Conservation (phyloP, 2,113 vertebrate species). For the Prietella phreatophila region DNA sequence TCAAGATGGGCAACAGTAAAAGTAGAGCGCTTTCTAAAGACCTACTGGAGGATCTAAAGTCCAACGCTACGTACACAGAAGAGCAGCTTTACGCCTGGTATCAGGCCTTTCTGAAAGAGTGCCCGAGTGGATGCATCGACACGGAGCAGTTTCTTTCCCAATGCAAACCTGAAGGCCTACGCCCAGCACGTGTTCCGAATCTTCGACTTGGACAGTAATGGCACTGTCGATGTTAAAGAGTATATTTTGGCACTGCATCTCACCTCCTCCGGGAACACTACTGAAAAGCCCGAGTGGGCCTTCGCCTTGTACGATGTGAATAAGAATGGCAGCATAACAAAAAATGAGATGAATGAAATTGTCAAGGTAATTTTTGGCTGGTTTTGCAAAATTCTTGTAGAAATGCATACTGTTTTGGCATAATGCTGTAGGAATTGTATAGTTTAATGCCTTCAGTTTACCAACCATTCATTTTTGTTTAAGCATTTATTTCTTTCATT, state of each 20-base stretch:
- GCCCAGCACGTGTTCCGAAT: conserved; percentile 65
- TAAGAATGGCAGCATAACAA: conserved; percentile 62
- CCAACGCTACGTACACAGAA: conserved; percentile 58
- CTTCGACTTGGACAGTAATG: conserved; percentile 50
- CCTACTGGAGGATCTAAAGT: conserved; percentile 60
- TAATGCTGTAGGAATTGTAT: neutral
- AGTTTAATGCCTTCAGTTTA: neutral
- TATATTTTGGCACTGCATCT: conserved; percentile 66
- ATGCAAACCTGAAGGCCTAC: conserved; percentile 61
- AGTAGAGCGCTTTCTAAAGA: conserved; percentile 61
- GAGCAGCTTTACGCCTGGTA: conserved; percentile 60
- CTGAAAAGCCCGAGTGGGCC: conserved; percentile 65
- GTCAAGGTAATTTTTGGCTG: conserved; percentile 52
- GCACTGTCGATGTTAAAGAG: conserved; percentile 60
- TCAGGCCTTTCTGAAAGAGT: conserved; percentile 62
- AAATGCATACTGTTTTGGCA: neutral
- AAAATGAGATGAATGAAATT: conserved; percentile 65
- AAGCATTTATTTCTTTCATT: neutral
- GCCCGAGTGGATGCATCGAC: conserved; percentile 56
- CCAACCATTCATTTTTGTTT: neutral
- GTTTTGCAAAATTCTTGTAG: neutral
- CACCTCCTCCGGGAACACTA: conserved; percentile 60
- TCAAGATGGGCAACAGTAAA: conserved; percentile 62
- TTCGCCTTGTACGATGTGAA: conserved; percentile 65
- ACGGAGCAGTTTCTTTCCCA: conserved; percentile 62